phyloP scores from a whole-genome alignment of 1,140 invertebrate species.

The Aplysia californica region DNA sequence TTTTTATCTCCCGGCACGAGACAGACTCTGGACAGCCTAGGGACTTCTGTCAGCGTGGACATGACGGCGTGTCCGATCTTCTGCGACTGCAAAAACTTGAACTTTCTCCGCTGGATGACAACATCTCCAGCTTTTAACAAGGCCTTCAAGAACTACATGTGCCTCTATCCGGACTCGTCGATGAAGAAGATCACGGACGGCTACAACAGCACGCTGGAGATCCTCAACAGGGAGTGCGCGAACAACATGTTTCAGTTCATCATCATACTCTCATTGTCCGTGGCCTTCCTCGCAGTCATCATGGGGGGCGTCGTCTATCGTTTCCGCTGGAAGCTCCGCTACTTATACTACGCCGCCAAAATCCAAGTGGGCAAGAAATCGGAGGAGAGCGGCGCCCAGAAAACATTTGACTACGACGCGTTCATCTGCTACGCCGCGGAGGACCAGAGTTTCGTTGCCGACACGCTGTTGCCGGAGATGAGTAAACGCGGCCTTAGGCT shows the following conservation, averaged over 20 bases:
- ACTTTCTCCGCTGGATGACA: conserved; percentile 40
- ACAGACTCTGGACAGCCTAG: conserved; percentile 1
- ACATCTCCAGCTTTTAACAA: not conserved
- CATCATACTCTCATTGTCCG: not conserved
- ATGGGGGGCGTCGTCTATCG: conserved; percentile 31
- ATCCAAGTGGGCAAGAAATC: conserved; percentile 23
- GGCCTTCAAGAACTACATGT: conserved; percentile 14
- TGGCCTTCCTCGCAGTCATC: conserved; percentile 25
- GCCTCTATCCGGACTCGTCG: conserved; percentile 25
- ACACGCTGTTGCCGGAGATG: conserved; percentile 33
- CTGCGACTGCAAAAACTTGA: conserved; percentile 38
- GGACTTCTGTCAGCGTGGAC: conserved; percentile 16
- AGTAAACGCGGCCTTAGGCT: conserved; percentile 35
- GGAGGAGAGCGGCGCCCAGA: not conserved
- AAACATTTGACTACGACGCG: conserved; percentile 37
- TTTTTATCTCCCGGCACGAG: not conserved
- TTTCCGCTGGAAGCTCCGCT: conserved; percentile 47
- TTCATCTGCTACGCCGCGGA: conserved; percentile 46
- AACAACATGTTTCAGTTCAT: conserved; percentile 27
- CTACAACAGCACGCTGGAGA: conserved; percentile 8
- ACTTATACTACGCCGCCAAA: conserved; percentile 44
- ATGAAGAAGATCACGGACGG: not conserved
- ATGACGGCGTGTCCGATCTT: conserved; percentile 27
- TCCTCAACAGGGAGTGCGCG: conserved; percentile 29
- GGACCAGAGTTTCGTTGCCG: conserved; percentile 31